phyloP scores from a whole-genome alignment of 2,113 vertebrate species.

The Ochotona princeps region DNA sequence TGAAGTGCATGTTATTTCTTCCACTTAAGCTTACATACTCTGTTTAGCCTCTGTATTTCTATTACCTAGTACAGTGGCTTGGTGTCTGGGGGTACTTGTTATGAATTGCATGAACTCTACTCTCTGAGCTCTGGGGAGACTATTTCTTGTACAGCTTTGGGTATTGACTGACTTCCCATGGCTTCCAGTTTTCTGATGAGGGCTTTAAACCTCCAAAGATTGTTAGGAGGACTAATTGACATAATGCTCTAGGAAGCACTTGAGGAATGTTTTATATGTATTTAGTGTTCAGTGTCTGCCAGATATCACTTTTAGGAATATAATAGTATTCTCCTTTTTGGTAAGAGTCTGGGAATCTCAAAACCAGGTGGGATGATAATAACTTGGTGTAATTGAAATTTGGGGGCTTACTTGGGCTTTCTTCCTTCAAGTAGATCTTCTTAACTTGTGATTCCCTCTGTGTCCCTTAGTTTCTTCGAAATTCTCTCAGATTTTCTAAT shows the following conservation, averaged over 20 bases:
- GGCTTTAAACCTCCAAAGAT: not conserved
- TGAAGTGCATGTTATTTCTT: not conserved
- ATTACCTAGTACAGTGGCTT: not conserved
- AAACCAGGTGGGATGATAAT: not conserved
- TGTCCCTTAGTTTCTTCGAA: not conserved
- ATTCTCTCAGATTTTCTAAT: not conserved
- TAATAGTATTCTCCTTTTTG: not conserved
- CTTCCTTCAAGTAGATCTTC: not conserved
- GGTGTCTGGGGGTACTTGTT: not conserved
- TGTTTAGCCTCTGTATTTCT: not conserved
- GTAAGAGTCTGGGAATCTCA: not conserved
- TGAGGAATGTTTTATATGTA: not conserved
- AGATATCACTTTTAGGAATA: not conserved
- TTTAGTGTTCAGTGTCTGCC: not conserved
- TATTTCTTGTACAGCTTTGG: not conserved
- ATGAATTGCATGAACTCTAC: not conserved
- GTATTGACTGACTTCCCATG: not conserved
- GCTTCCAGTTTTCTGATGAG: not conserved
- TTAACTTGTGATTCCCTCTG: not conserved
- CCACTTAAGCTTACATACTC: not conserved
- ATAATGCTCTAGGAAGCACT: not conserved
- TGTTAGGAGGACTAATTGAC: not conserved
- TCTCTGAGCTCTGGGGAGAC: not conserved
- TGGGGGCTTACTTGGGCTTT: not conserved
- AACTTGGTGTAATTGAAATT: not conserved